Conservation (phyloP, 2,888 invertebrate genomes). For the Axea sp. region DNA sequence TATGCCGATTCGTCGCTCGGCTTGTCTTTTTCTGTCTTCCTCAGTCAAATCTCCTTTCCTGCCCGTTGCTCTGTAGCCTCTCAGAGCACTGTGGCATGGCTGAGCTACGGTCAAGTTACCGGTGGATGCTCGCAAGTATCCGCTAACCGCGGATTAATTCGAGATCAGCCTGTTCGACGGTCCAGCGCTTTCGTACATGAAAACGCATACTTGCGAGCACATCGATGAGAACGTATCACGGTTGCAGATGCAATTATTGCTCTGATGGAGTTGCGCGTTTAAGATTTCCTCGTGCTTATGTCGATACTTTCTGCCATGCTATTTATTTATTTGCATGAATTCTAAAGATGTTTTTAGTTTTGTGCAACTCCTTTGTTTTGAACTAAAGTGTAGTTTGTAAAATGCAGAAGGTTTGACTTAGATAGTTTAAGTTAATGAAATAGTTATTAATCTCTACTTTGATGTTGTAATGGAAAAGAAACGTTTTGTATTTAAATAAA, state of each 20-base stretch:
- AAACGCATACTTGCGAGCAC: slow-evolving; percentile 23
- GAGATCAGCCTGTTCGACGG: slow-evolving; percentile 66
- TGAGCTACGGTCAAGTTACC: slow-evolving; percentile 74
- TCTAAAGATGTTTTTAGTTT: too few relatives aligned
- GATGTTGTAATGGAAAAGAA: too few relatives aligned
- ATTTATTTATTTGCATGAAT: background rate
- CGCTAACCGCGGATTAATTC: slow-evolving; percentile 75
- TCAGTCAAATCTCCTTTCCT: slow-evolving; percentile 36
- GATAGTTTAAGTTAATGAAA: too few relatives aligned
- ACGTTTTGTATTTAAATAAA: too few relatives aligned
- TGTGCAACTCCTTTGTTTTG: too few relatives aligned
- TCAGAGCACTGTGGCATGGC: slow-evolving; percentile 64
- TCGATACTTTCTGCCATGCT: background rate
- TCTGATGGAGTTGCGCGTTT: background rate
- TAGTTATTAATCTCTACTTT: too few relatives aligned
- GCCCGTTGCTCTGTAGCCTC: slow-evolving; percentile 54
- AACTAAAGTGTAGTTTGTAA: too few relatives aligned
- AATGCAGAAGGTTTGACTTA: too few relatives aligned
- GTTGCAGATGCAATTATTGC: slow-evolving; percentile 35
- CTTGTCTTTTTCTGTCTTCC: slow-evolving; percentile 54
- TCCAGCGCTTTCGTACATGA: slow-evolving; percentile 50
- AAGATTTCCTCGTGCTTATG: slow-evolving; percentile 7
- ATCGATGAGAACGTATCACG: slow-evolving; percentile 24
- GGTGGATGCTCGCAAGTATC: too few relatives aligned
- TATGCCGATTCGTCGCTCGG: slow-evolving; percentile 61